A percentile compares a stretch with the other conserved stretches of the same genome.
Conservation (phyloP, 1,140 invertebrate genomes). For the Drosophila prosaltans region DNA sequence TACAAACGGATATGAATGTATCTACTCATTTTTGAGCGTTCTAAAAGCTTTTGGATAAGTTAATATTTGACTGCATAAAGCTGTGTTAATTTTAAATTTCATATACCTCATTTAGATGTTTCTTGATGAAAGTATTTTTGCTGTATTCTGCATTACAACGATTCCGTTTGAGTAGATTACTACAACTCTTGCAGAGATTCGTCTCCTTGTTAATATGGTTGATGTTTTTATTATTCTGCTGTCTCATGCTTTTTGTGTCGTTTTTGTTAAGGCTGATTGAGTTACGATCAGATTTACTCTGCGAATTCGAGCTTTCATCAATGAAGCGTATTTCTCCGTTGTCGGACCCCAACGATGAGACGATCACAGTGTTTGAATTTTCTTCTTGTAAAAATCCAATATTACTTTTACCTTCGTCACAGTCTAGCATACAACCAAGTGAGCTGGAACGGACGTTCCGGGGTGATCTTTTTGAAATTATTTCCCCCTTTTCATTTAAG, state of each 20-base stretch:
- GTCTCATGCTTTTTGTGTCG: slow-evolving; percentile 30
- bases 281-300: slow-evolving; percentile 73
- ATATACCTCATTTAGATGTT: slow-evolving; percentile 54
- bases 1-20: too few species aligned
- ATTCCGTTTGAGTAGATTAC: slow-evolving; percentile 68
- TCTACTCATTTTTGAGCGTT: too few species aligned
- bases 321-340: slow-evolving; percentile 72
- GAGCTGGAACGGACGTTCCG: slow-evolving; percentile 72
- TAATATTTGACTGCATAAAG: neutral
- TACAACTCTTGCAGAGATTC: slow-evolving; percentile 76
- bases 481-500: slow-evolving; percentile 72
- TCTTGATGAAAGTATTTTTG: slow-evolving; percentile 48
- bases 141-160: slow-evolving; percentile 67
- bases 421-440: slow-evolving; percentile 70
- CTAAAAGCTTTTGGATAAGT: too few species aligned
- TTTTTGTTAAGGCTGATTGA: slow-evolving; percentile 44
- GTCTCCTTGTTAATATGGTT: slow-evolving; percentile 43
- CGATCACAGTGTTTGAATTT: slow-evolving; percentile 41
- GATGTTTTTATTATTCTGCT: slow-evolving; percentile 35
- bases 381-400: slow-evolving; percentile 35
- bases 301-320: slow-evolving; percentile 76
- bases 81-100: neutral
- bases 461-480: slow-evolving; percentile 54
- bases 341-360: slow-evolving; percentile 55
- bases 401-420: slow-evolving; percentile 31